A percentile compares a stretch with the other conserved stretches of the same genome.
These are phyloP conservation scores for Rhipidura dahli DNA, from an alignment of 2,113 vertebrate species.

Conservation along the genomic window DNA sequence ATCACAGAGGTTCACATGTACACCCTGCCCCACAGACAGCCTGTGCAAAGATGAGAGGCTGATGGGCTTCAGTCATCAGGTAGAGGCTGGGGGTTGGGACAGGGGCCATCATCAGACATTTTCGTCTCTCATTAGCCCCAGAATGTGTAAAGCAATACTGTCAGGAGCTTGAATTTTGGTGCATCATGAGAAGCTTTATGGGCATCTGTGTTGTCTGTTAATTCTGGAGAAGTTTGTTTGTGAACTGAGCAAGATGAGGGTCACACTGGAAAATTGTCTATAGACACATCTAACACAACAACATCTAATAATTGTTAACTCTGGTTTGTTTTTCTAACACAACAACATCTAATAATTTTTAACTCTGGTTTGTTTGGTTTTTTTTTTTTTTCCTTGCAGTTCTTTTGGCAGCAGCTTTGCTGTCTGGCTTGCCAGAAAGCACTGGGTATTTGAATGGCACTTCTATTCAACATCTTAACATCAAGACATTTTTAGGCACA, in stretches of 20 bases:
- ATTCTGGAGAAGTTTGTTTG: background rate
- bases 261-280: background rate
- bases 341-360: background rate
- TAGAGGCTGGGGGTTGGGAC: background rate
- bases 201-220: background rate
- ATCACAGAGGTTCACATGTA: fast-evolving
- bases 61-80: background rate
- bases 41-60: background rate
- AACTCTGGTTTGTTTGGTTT: background rate
- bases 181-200: background rate
- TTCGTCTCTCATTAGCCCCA: background rate
- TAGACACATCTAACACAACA: background rate
- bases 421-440: conserved; percentile 39
- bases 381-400: background rate
- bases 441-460: conserved; percentile 51
- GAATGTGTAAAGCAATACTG: fast-evolving
- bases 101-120: fast-evolving
- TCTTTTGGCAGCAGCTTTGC: conserved; percentile 41
- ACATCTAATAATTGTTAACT: background rate
- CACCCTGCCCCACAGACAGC: background rate
- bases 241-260: background rate
- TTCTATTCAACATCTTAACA: conserved; percentile 42
- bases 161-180: background rate
- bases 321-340: background rate
- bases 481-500: conserved; percentile 35